Base-by-base conservation (phyloP, 2,797 vertebrate species). In the Simalia tracyae region DNA sequence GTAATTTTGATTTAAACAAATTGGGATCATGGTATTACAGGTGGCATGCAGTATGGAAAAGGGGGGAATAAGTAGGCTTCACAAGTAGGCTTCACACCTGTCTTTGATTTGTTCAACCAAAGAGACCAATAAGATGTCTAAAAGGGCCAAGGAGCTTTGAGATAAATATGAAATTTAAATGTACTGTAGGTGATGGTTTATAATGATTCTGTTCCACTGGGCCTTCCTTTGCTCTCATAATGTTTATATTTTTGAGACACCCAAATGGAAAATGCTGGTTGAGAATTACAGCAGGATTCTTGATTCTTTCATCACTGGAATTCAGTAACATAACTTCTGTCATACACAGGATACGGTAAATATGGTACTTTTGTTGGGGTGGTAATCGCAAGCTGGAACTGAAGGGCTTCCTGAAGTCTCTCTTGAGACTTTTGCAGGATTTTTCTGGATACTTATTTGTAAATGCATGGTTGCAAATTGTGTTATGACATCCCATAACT, bases 351-450 rank as follows among this genome's bases (percentile, higher is more conserved):
- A 28, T 81, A 81, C 19, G 50, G 61, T 87, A 59, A 87, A 91
- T 91, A 87, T 93, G 88, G 76, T 31, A 0, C 59, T 46, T 93
- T 89, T 95, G 93, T 94, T 76, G 91, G 87, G 92, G 92, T 96
- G 94, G 91, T 94, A 93, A 92, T 93, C 2, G 17, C 92, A 95
- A 96, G 87, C 90, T 66, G 95, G 93, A 95, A 96, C 94, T 94
- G 89, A 89, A 94, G 92, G 76, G 94, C 94, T 97, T 97, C 93
- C 95, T 95, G 94, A 95, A 17, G 91, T 91, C 95, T 93, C 68
- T 93, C 66, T 76, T 54, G 87, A 91, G 93, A 93, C 93, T 90
- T 76, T 66, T 93, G 59, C 91, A 94, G 94, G 93, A 81, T 91
- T 94, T 97, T 95, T 93, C 95, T 95, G 92, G 95, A 92, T 92